These are phyloP conservation scores for Montifringilla adamsi DNA, from an alignment of 2,113 vertebrate species.

Conservation along the genomic window DNA sequence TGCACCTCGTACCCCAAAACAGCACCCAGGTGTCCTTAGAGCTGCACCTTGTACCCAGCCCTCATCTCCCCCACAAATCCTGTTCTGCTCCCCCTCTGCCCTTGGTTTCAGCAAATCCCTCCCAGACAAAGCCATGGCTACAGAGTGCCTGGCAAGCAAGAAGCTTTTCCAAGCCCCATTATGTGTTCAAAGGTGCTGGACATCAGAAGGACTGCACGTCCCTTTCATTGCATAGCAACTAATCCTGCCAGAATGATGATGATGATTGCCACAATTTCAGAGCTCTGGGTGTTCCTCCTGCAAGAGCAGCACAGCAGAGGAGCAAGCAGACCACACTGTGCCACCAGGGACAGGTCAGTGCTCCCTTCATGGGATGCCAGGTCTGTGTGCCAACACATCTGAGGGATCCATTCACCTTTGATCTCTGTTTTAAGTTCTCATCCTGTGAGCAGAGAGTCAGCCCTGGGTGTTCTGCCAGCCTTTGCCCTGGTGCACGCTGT, in stretches of 20 bases:
- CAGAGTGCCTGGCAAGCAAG: neutral
- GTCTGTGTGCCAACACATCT: neutral
- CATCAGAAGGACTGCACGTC: neutral
- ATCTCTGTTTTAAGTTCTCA: neutral
- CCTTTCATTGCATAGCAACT: neutral
- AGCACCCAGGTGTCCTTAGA: neutral
- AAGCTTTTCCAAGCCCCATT: neutral
- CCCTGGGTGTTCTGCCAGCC: neutral
- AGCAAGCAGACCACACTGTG: accelerated
- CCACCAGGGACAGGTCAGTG: neutral
- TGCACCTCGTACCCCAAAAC: no score
- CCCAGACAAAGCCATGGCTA: neutral
- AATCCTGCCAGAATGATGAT: neutral
- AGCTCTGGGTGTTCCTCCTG: neutral
- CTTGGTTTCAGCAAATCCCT: neutral
- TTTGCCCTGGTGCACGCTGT: accelerated
- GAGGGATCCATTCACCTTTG: neutral
- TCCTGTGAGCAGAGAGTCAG: neutral
- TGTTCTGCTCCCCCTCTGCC: neutral
- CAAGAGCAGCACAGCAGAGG: neutral
- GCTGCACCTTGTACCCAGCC: neutral
- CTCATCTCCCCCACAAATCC: accelerated
- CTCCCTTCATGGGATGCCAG: neutral
- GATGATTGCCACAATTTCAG: neutral
- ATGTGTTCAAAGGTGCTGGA: neutral